Evolutionary conservation across 1,140 invertebrate species (phyloP).

Genomic region (Physella acuta): DNA sequence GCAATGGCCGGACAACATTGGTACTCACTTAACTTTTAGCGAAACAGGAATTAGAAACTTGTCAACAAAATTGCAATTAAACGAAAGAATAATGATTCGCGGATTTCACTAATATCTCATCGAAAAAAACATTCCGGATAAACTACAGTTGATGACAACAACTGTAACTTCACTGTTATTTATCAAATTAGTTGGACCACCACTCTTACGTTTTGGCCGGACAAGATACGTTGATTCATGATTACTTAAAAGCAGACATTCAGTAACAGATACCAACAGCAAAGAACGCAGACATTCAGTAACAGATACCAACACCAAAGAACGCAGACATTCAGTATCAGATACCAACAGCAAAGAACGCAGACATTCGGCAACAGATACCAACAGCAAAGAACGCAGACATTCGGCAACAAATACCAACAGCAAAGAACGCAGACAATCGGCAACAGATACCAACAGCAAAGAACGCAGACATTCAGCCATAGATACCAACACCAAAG

Average conservation of each 20-base stretch:
- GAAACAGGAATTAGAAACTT: neutral
- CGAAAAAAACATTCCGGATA: neutral
- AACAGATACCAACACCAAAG: neutral
- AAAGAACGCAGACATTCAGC: too few species aligned
- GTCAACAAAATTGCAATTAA: neutral
- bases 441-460: too few species aligned
- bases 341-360: neutral
- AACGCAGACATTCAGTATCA: neutral
- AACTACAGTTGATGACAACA: neutral
- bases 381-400: neutral
- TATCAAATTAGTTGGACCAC: neutral
- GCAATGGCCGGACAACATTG: neutral
- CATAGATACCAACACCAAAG: too few species aligned
- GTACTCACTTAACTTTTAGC: neutral
- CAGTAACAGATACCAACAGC: neutral
- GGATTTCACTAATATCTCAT: neutral
- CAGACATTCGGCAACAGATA: neutral
- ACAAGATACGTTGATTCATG: neutral
- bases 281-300: neutral
- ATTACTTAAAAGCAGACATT: neutral
- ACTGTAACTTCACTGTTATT: neutral
- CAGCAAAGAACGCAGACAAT: too few species aligned
- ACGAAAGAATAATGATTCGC: neutral
- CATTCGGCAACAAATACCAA: too few species aligned
- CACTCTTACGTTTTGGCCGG: neutral